These are phyloP conservation scores for Crocallis elinguaria DNA, from an alignment of 2,888 invertebrate species.

Conservation along the genomic window DNA sequence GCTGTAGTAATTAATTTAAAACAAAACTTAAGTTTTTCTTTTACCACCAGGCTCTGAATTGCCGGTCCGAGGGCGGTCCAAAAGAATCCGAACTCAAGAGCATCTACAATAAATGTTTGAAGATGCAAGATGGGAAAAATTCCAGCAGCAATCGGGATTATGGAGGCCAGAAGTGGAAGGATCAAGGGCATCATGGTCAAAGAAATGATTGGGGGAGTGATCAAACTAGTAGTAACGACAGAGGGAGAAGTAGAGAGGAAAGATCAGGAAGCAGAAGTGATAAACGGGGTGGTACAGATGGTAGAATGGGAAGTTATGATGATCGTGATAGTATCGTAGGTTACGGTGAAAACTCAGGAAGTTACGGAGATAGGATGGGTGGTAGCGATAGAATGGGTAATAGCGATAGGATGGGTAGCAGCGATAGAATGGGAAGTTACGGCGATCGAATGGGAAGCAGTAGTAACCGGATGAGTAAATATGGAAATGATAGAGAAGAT, in stretches of 20 bases:
- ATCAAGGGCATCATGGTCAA: conserved; percentile 49
- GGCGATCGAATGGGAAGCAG: conserved; percentile 26
- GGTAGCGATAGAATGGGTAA: conserved; percentile 16
- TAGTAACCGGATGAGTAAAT: conserved; percentile 35
- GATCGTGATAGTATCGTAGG: conserved; percentile 33
- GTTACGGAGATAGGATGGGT: conserved; percentile 38
- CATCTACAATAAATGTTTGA: conserved; percentile 84
- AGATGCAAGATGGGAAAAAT: conserved; percentile 66
- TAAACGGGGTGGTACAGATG: conserved; percentile 40
- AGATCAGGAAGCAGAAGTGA: conserved; percentile 47
- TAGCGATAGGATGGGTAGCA: conserved; percentile 24
- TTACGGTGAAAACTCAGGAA: conserved; percentile 40
- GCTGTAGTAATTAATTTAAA: no score
- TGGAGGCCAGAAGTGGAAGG: conserved; percentile 60
- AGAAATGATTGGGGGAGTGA: conserved; percentile 53
- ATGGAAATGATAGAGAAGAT: conserved; percentile 34
- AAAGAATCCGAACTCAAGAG: conserved; percentile 84
- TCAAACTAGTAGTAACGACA: conserved; percentile 38
- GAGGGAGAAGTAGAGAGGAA: conserved; percentile 38
- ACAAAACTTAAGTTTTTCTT: background rate
- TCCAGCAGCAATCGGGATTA: conserved; percentile 48
- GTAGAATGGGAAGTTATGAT: conserved; percentile 37
- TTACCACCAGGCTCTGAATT: conserved; percentile 77
- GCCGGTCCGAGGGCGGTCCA: conserved; percentile 85
- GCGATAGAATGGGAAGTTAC: conserved; percentile 15